Evolutionary conservation across 2,113 vertebrate species (phyloP), one percentile per base, ranked within the genome.

Genomic region (Hiodon alosoides): DNA sequence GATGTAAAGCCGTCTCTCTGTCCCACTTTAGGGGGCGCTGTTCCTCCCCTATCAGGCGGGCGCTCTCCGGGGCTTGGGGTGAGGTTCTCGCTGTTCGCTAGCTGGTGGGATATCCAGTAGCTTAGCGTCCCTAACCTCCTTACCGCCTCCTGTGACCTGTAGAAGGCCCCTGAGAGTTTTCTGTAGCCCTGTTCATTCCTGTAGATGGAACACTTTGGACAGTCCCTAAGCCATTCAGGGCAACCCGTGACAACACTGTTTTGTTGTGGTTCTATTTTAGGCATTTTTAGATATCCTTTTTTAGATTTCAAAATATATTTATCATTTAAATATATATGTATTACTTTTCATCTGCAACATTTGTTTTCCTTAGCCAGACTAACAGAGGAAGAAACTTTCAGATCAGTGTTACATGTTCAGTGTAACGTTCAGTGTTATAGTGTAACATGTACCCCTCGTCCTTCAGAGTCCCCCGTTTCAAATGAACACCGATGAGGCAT

Each of bases 21-120:
- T 79, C 69, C 73, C 80, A 76, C 81, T 83, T 70, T 69, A 87
- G 85, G 85, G 81, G 54, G 58, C 69, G 58, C 77, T 81, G 76
- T 77, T 85, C 72, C 80, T 79, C 75, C 77, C 75, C 77, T 86
- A 82, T 83, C 69, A 83, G 71, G 66, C 76, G 50, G 77, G 76
- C 81, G 74, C 84, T 80, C 76, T 84, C 14, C 78, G 55, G 76
- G 79, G 76, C 79, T 79, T 74, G 55, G 75, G 81, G 80, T 86
- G 83, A 87, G 82, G 74, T 79, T 57, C 69, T 67, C 55, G 69
- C 7, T 54, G 60, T 47, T 76, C 46, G 14, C 66, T 46, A 6
- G 47, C 8, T 62, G 50, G 5, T 61, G 57, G 67, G 71, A 73
- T 74, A 58, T 77, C 75, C 71, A 13, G 51, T 61, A 76, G 31